These are phyloP conservation scores for Graphium colonna DNA, from an alignment of 2,888 invertebrate species.

Conservation along the genomic window DNA sequence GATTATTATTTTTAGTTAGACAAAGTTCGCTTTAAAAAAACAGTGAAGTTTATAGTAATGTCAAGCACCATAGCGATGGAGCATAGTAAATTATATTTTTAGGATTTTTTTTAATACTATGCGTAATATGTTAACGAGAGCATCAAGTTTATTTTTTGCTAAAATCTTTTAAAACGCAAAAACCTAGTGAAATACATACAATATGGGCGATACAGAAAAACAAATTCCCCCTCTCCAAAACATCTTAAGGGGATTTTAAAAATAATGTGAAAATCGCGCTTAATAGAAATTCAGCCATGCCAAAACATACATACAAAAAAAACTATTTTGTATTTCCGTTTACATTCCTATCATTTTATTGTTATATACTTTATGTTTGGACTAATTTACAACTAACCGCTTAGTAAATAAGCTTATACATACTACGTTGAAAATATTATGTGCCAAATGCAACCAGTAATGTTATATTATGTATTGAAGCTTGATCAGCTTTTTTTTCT, in stretches of 20 bases:
- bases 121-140: neutral
- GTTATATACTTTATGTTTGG: slow-evolving; percentile 20
- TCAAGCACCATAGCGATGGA: no score
- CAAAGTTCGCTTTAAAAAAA: neutral
- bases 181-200: neutral
- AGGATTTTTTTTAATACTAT: neutral
- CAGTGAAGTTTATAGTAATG: neutral
- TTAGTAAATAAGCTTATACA: slow-evolving; percentile 3
- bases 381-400: slow-evolving; percentile 17
- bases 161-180: neutral
- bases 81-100: no score
- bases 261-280: no score
- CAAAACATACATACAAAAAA: slow-evolving; percentile 3
- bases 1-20: neutral
- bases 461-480: no score
- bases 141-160: neutral
- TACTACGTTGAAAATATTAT: no score
- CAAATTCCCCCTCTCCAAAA: neutral
- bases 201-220: neutral
- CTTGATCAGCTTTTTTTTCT: neutral
- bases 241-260: slow-evolving; percentile 5
- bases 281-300: slow-evolving; percentile 1
- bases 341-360: slow-evolving; percentile 21
- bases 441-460: no score
- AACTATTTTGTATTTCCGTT: slow-evolving; percentile 20